Percentiles rank a stretch among this genome's conserved stretches.
phyloP scores from a whole-genome alignment of 1,140 invertebrate species.

The Anadara kagoshimensis region DNA sequence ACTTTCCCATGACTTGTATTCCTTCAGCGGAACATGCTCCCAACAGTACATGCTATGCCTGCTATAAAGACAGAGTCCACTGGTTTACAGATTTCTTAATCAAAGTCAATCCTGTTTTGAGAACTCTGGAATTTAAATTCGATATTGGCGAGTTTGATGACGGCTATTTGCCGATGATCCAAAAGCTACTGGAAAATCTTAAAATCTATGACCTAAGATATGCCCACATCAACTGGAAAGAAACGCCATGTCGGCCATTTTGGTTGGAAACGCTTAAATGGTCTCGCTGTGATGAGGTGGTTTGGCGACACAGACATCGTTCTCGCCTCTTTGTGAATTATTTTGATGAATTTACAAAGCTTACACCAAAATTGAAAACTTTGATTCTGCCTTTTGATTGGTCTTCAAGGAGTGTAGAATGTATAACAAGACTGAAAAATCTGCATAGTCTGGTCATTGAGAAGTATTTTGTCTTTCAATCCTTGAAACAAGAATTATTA shows the following conservation, averaged over 20 bases:
- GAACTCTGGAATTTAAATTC: conserved; percentile 65
- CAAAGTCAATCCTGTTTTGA: conserved; percentile 54
- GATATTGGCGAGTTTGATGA: conserved; percentile 65
- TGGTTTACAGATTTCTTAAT: conserved; percentile 53
- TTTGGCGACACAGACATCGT: conserved; percentile 56
- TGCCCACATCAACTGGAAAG: conserved; percentile 69
- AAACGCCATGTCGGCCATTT: conserved; percentile 65
- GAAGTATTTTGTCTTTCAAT: conserved; percentile 69
- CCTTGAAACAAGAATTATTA: conserved; percentile 53
- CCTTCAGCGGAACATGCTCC: conserved; percentile 44
- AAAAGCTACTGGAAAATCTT: conserved; percentile 51
- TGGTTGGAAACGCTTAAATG: conserved; percentile 49
- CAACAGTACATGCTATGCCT: conserved; percentile 54
- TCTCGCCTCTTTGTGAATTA: conserved; percentile 64
- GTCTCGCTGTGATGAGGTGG: conserved; percentile 47
- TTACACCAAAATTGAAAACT: conserved; percentile 58
- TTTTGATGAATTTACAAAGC: conserved; percentile 62
- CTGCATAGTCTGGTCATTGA: conserved; percentile 65
- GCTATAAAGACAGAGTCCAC: conserved; percentile 61
- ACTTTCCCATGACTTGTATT: conserved; percentile 60
- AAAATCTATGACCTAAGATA: conserved; percentile 51
- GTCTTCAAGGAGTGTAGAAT: conserved; percentile 57
- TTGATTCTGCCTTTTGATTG: conserved; percentile 71
- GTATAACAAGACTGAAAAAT: conserved; percentile 57
- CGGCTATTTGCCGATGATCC: conserved; percentile 56